These are phyloP conservation scores for Accipiter virgatus DNA, from an alignment of 2,113 vertebrate species.

Conservation along the genomic window DNA sequence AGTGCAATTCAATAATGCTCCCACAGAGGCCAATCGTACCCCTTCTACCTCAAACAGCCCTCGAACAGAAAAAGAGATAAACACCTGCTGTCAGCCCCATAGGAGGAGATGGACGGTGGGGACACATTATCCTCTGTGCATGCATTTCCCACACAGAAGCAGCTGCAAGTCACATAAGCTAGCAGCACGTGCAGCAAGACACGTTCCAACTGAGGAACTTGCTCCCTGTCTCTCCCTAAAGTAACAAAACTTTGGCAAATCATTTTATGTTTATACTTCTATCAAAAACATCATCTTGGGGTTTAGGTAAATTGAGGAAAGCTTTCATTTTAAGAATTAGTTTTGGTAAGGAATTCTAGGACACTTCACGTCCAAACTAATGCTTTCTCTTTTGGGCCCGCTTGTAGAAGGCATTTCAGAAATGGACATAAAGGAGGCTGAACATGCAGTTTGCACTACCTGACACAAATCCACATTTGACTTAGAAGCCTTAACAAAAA, in stretches of 20 bases:
- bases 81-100: background rate
- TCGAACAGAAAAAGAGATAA: background rate
- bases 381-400: background rate
- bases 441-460: rapidly evolving
- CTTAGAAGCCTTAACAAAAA: background rate
- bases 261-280: background rate
- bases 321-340: background rate
- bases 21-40: background rate
- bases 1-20: background rate
- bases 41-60: background rate
- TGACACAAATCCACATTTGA: background rate
- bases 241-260: background rate
- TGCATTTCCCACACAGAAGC: background rate
- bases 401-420: background rate
- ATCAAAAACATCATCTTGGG: background rate
- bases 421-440: background rate
- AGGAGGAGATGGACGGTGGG: background rate
- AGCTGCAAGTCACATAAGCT: constrained; percentile 16
- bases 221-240: background rate
- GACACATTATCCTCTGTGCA: background rate
- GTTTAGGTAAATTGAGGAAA: background rate
- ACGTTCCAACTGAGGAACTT: background rate
- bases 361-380: background rate
- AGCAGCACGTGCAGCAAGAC: background rate
- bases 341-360: background rate